phyloP scores from a whole-genome alignment of 2,113 vertebrate species.

The Redunca redunca region DNA sequence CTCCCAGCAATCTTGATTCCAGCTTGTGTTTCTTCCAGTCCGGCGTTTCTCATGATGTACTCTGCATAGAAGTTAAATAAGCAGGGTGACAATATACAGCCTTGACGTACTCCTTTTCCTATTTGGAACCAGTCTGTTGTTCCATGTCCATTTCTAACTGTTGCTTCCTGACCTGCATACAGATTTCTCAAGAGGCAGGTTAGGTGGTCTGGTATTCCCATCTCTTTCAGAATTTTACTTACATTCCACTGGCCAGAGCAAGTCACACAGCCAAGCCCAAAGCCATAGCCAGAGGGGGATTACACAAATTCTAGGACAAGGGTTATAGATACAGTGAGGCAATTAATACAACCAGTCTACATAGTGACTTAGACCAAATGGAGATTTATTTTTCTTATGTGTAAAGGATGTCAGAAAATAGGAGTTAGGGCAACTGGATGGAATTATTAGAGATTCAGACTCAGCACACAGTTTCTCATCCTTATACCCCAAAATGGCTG shows the following conservation, averaged over 20 bases:
- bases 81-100: too few species aligned
- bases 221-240: background rate
- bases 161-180: too few species aligned
- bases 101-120: too few species aligned
- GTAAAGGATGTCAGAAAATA: background rate
- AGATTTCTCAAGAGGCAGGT: too few species aligned
- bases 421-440: background rate
- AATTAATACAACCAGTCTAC: background rate
- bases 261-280: background rate
- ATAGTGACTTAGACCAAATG: background rate
- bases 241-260: background rate
- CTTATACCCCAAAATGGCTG: background rate
- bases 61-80: too few species aligned
- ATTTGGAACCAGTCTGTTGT: too few species aligned
- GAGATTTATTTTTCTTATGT: background rate
- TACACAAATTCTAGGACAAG: background rate
- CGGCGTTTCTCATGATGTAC: too few species aligned
- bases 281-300: background rate
- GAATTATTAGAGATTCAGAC: background rate
- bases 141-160: too few species aligned
- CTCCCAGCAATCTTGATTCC: too few species aligned
- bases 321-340: background rate
- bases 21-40: too few species aligned
- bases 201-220: too few species aligned
- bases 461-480: background rate